A percentile compares a stretch with the other conserved stretches of the same genome.
These are phyloP conservation scores for Ashinkailepas kermadecensis DNA, from an alignment of 2,888 invertebrate species.

Conservation along the genomic window DNA sequence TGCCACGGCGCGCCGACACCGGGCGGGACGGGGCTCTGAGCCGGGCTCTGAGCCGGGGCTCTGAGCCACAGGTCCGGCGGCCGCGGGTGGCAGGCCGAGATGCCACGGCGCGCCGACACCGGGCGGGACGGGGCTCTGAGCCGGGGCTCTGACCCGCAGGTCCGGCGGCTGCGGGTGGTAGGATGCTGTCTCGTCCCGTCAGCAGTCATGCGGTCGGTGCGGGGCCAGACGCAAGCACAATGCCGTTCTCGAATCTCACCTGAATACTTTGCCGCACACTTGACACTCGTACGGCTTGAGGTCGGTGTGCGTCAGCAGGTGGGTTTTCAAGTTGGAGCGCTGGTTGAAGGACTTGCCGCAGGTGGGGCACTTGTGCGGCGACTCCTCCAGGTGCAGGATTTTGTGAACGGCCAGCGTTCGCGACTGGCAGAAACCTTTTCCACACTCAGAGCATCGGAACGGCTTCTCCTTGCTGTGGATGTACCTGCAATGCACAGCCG, in stretches of 20 bases:
- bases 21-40: no score
- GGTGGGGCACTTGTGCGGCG: conserved; percentile 87
- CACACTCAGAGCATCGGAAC: conserved; percentile 91
- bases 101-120: no score
- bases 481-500: conserved; percentile 59
- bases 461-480: conserved; percentile 98
- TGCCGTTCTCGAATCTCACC: conserved; percentile 39
- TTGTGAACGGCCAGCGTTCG: conserved; percentile 92
- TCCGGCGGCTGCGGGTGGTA: no score
- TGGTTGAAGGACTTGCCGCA: conserved; percentile 88
- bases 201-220: no score
- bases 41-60: no score
- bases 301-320: conserved; percentile 82
- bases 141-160: no score
- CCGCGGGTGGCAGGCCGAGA: no score
- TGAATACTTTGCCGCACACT: conserved; percentile 82
- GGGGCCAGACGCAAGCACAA: not conserved
- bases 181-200: no score
- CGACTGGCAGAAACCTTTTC: conserved; percentile 95
- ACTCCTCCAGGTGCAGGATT: conserved; percentile 88
- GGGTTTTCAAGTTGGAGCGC: conserved; percentile 84
- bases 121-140: no score
- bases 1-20: no score
- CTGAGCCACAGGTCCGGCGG: no score
- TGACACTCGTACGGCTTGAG: conserved; percentile 86